These are phyloP conservation scores for Gastrophysa polygoni DNA, from an alignment of 2,888 invertebrate genomes.

Conservation along the genomic window DNA sequence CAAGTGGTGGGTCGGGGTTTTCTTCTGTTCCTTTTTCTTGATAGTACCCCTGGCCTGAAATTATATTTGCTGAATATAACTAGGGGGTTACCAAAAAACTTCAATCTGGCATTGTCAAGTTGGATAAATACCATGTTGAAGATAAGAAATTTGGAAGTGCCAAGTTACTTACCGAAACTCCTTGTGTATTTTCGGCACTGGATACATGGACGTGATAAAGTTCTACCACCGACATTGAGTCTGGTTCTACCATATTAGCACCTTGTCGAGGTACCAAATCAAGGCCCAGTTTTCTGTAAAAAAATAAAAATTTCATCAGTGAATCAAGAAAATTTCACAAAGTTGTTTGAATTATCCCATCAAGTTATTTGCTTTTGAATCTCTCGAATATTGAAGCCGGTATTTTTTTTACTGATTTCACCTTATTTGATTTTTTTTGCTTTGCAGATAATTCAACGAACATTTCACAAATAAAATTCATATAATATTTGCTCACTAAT, in stretches of 20 bases:
- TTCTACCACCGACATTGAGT: slow-evolving; percentile 86
- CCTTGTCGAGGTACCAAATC: slow-evolving; percentile 92
- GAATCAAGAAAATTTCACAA: too few relatives aligned
- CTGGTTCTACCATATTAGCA: slow-evolving; percentile 88
- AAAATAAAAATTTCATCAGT: slow-evolving; percentile 8
- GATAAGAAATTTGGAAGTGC: not conserved
- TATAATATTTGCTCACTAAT: too few relatives aligned
- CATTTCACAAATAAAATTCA: too few relatives aligned
- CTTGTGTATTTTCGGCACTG: slow-evolving; percentile 74
- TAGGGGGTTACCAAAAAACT: too few relatives aligned
- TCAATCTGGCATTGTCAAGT: too few relatives aligned
- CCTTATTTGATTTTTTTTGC: too few relatives aligned
- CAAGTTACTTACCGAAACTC: slow-evolving; percentile 68
- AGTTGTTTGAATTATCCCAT: too few relatives aligned
- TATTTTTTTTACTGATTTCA: too few relatives aligned
- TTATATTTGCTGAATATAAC: not conserved
- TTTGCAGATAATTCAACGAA: too few relatives aligned
- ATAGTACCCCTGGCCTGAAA: slow-evolving; percentile 64
- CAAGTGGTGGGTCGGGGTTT: slow-evolving; percentile 75
- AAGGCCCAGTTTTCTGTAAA: slow-evolving; percentile 83
- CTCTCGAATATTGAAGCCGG: too few relatives aligned
- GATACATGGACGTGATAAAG: slow-evolving; percentile 82
- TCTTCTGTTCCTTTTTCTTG: slow-evolving; percentile 63
- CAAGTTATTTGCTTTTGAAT: too few relatives aligned
- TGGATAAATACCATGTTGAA: too few relatives aligned